Evolutionary conservation across 2,888 invertebrate species (phyloP), one percentile per base, ranked within the genome.

Genomic region (Phaedon cochleariae): DNA sequence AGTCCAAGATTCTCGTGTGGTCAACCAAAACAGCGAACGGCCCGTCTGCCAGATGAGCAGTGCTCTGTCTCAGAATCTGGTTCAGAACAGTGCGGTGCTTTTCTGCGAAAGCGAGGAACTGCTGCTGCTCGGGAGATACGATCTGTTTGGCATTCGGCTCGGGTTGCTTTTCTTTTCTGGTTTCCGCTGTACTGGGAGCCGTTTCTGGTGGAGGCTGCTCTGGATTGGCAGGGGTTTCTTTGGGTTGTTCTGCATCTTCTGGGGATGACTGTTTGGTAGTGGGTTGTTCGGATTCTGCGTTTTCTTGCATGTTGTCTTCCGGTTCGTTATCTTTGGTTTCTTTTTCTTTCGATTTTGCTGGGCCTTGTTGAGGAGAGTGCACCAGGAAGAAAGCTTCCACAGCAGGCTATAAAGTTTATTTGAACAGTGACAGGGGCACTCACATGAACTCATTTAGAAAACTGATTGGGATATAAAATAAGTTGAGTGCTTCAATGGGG

Each of bases 351-450:
- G 67, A 64, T 68, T 71, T 76, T 5, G 74, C 72, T 21, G 75
- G 81, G 79, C 81, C 87, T 85, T 69, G 87, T 83, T 73, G 82
- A 3, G 90, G 90, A 17, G 94, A 92, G 80, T 95, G 94, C 1
- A 95, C 93, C 60, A 95, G 84, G 86, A 96, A 96, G 85, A 96
- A 96, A 10, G 95, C 94, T 83, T 96, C 95, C 2, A 96, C 95
- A 4, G 94, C 92, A 22, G 95, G 93, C 84, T 90, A 77, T 18
- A 20, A 52, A 52, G 49, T 29, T 21, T 7, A 52, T 7, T 45
- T 17, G 46, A 37, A 0, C 18, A n/a, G 3, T 12, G 3, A 54
- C 21, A n/a, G 21, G 7, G 2, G 20, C 15, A 15, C 15, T 17
- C 18, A 49, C 3, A 49, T 20, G 12, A 12, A 49, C 20, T n/a